Evolutionary conservation across 2,797 vertebrate species (phyloP).

Genomic region (Melanotaenia maccullochi): DNA sequence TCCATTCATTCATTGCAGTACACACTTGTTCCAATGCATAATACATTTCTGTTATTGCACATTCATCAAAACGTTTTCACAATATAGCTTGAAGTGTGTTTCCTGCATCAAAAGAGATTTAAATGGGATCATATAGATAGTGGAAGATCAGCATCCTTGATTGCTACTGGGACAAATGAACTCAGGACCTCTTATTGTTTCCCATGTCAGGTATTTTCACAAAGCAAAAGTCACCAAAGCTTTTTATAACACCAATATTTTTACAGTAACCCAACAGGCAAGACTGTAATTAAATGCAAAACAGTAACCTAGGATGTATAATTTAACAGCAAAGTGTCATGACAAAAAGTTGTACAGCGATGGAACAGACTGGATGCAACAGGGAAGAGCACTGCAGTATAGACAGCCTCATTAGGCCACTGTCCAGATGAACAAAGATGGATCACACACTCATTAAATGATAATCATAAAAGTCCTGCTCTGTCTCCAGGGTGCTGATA

Average conservation of each 20-base stretch:
- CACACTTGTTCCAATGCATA: no score
- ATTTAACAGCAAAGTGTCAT: background rate
- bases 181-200: no score
- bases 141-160: no score
- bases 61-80: no score
- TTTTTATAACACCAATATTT: background rate
- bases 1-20: no score
- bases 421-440: constrained; percentile 33
- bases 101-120: no score
- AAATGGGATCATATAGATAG: no score
- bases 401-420: constrained; percentile 9
- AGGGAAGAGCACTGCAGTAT: background rate
- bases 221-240: no score
- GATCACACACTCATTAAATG: constrained; percentile 23
- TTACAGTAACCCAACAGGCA: background rate
- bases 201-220: no score
- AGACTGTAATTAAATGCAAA: background rate
- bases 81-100: no score
- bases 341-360: background rate
- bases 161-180: no score
- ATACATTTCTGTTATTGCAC: no score
- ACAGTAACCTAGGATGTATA: background rate
- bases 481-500: constrained; percentile 45
- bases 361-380: background rate
- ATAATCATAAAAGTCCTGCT: constrained; percentile 34